phyloP scores from a whole-genome alignment of 2,888 invertebrate genomes.

The Leucophora obtusa region DNA sequence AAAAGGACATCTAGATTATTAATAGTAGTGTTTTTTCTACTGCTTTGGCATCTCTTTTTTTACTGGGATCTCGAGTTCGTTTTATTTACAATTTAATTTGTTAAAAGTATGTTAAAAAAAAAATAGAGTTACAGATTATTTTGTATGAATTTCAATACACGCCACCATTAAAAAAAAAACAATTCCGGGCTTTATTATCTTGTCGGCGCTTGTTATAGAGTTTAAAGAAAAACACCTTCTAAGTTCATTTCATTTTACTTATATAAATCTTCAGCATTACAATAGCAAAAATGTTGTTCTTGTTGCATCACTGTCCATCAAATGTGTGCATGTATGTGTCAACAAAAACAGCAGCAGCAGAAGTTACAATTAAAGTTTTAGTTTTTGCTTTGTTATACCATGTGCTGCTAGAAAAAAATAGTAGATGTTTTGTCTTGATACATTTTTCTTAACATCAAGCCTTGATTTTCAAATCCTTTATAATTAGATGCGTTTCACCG shows the following conservation, averaged over 20 bases:
- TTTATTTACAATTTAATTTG: no score
- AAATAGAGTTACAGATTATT: no score
- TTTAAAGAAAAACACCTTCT: background rate
- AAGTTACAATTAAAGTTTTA: conserved; percentile 27
- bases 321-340: conserved; percentile 3
- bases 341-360: conserved; percentile 24
- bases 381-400: conserved; percentile 1
- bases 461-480: conserved; percentile 54
- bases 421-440: no score
- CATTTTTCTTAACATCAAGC: conserved; percentile 2
- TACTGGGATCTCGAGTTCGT: no score
- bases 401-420: conserved; percentile 1
- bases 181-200: background rate
- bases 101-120: no score
- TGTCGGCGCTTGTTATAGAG: background rate
- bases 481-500: conserved; percentile 59
- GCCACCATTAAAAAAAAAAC: background rate
- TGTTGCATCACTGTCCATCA: conserved; percentile 30
- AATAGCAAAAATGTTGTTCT: background rate
- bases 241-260: background rate
- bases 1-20: no score
- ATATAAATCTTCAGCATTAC: background rate
- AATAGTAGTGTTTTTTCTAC: no score
- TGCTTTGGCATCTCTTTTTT: no score
- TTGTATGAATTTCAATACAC: background rate